These are phyloP conservation scores for Halcyon malimbica DNA, from an alignment of 2,113 vertebrate genomes.

Conservation along the genomic window DNA sequence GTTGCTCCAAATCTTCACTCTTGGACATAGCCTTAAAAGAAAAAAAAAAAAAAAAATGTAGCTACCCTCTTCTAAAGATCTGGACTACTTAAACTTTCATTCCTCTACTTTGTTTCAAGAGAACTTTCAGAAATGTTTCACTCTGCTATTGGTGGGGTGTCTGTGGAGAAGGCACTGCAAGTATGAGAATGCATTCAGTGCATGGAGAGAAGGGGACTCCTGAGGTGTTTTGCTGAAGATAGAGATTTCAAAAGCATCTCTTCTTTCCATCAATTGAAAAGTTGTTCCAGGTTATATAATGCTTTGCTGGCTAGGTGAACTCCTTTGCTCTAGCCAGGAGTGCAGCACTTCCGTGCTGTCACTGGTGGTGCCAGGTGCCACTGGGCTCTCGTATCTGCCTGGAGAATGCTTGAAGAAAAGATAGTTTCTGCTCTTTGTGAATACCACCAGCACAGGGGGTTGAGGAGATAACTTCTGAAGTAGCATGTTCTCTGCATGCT, in stretches of 20 bases:
- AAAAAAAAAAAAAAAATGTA: background rate
- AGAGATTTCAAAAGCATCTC: background rate
- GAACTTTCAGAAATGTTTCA: too few species aligned
- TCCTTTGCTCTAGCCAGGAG: background rate
- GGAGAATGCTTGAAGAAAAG: background rate
- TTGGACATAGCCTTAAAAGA: background rate
- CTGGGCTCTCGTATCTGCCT: background rate
- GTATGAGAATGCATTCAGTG: accelerated
- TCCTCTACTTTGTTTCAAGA: too few species aligned
- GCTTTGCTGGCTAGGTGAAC: background rate
- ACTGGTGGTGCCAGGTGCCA: background rate
- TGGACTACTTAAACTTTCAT: background rate
- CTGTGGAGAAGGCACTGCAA: background rate
- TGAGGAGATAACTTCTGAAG: background rate
- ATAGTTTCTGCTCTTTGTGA: background rate
- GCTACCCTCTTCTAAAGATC: background rate
- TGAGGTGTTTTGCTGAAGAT: background rate
- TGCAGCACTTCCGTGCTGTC: accelerated
- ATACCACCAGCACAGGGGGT: background rate
- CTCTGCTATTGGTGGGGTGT: background rate
- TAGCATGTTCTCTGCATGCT: accelerated
- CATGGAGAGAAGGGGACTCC: background rate
- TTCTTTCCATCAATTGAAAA: background rate
- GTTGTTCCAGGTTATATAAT: background rate
- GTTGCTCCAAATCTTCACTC: background rate